These are phyloP conservation scores for Cyphomyrmex costatus DNA, from an alignment of 1,140 invertebrate genomes.

Conservation along the genomic window DNA sequence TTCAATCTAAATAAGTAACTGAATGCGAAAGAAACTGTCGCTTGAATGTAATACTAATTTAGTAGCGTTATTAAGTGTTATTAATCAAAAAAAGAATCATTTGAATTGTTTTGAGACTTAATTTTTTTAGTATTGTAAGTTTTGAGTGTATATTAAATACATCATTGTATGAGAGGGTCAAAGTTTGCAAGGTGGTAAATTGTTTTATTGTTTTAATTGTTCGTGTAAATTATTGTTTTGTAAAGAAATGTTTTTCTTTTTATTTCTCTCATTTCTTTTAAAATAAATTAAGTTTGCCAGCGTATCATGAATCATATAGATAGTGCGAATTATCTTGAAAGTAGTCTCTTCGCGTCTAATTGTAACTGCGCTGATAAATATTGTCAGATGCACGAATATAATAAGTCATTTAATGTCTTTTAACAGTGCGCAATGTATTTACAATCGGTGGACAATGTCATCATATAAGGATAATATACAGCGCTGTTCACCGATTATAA, in stretches of 20 bases:
- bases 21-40: neutral
- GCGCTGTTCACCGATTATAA: neutral
- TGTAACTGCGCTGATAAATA: neutral
- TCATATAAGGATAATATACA: neutral
- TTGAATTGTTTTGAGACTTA: neutral
- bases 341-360: neutral
- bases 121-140: neutral
- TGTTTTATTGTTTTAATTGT: conserved; percentile 3
- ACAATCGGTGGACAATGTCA: conserved; percentile 57
- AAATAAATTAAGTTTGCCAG: neutral
- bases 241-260: neutral
- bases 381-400: conserved; percentile 56
- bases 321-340: neutral
- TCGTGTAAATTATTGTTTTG: neutral
- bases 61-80: no score
- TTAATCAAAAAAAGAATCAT: no score
- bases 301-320: neutral
- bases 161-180: neutral
- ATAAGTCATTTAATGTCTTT: conserved; percentile 81
- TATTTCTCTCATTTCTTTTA: neutral
- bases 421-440: conserved; percentile 70
- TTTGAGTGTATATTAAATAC: neutral
- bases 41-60: neutral
- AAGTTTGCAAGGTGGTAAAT: no score
- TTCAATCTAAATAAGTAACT: conserved; percentile 85